These are phyloP conservation scores for Petrophora chlorosata DNA, from an alignment of 2,888 invertebrate genomes.

Conservation along the genomic window DNA sequence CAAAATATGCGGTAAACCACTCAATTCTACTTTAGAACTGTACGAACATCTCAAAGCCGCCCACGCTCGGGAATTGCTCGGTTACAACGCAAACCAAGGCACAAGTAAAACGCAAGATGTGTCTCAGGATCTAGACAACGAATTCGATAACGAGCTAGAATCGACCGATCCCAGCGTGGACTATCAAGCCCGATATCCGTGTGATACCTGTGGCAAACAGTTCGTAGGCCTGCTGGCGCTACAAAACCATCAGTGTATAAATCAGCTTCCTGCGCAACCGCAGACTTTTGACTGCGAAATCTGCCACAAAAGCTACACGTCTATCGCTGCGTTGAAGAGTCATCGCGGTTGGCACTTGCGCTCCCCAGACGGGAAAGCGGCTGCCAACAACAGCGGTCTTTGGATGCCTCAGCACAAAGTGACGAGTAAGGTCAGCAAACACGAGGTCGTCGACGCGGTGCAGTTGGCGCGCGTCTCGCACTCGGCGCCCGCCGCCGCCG, in stretches of 20 bases:
- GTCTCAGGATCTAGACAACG: conserved; percentile 58
- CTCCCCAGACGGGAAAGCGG: conserved; percentile 81
- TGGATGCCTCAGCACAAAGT: conserved; percentile 83
- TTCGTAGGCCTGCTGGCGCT: conserved; percentile 80
- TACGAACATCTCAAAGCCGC: conserved; percentile 86
- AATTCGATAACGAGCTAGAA: conserved; percentile 71
- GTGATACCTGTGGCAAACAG: conserved; percentile 81
- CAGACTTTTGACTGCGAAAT: conserved; percentile 85
- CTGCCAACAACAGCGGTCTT: conserved; percentile 77
- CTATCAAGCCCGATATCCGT: conserved; percentile 80
- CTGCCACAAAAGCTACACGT: conserved; percentile 86
- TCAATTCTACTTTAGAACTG: conserved; percentile 85
- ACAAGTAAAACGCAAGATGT: conserved; percentile 64
- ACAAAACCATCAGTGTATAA: conserved; percentile 82
- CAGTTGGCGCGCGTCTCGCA: conserved; percentile 56
- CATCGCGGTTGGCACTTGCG: conserved; percentile 88
- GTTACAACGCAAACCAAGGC: conserved; percentile 74
- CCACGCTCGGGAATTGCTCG: conserved; percentile 79
- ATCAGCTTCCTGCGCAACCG: conserved; percentile 59
- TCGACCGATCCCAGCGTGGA: conserved; percentile 67
- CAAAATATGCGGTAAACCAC: conserved; percentile 85
- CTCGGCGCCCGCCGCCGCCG: conserved; percentile 51
- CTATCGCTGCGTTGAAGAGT: conserved; percentile 86
- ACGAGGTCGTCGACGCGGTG: conserved; percentile 70
- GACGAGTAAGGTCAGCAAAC: conserved; percentile 78